Conservation (phyloP, 2,113 vertebrate genomes). For the Eulemur macaco region DNA sequence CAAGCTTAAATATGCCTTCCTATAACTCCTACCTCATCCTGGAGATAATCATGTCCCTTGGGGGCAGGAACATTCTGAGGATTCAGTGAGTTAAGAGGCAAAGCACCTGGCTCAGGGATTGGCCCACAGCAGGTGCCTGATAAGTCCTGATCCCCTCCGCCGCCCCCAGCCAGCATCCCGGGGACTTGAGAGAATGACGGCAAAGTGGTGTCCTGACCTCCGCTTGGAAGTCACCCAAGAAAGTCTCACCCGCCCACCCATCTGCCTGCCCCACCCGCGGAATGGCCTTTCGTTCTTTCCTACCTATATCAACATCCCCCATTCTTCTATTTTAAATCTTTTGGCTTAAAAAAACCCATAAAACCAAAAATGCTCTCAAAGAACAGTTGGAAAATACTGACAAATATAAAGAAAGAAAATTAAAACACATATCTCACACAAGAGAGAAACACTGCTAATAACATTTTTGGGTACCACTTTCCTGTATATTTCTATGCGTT, state of each 20-base stretch:
- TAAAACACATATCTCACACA: not conserved
- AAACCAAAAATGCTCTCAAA: not conserved
- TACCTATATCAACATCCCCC: not conserved
- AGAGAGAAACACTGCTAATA: not conserved
- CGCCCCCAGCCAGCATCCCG: not conserved
- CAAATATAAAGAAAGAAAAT: not conserved
- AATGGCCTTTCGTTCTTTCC: not conserved
- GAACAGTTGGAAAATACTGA: not conserved
- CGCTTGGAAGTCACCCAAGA: not conserved
- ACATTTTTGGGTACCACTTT: not conserved
- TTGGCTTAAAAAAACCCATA: not conserved
- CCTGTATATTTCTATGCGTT: not conserved
- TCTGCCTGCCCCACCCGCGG: not conserved
- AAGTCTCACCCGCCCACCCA: not conserved
- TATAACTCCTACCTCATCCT: not conserved
- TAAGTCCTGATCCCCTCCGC: not conserved
- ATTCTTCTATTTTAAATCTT: not conserved
- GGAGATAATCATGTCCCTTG: not conserved
- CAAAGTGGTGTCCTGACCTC: not conserved
- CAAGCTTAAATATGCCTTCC: not conserved
- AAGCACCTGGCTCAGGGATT: not conserved
- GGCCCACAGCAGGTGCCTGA: not conserved
- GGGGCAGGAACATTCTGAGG: not conserved
- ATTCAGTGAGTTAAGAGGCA: not conserved
- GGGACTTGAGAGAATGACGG: no score